A percentile compares a stretch with the other conserved stretches of the same genome.
phyloP scores from a whole-genome alignment of 2,888 invertebrate genomes.

The Busseola fusca region DNA sequence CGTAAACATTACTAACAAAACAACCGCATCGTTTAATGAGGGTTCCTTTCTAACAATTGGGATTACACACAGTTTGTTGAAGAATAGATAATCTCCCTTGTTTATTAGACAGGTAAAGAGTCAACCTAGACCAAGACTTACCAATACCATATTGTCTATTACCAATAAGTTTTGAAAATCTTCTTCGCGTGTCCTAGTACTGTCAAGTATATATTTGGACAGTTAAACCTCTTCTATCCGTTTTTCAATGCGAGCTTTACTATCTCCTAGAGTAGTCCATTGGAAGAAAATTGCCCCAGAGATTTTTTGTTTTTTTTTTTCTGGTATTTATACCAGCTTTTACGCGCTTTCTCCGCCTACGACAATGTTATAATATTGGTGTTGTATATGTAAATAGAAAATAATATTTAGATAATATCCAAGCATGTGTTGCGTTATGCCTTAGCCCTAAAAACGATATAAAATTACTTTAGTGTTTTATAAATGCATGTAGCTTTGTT shows the following conservation, averaged over 20 bases:
- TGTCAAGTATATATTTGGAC: too few species aligned
- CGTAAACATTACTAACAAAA: background rate
- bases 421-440: constrained; percentile 61
- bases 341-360: constrained; percentile 48
- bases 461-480: background rate
- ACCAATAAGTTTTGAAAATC: background rate
- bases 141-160: too few species aligned
- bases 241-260: background rate
- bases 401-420: constrained; percentile 15
- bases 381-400: constrained; percentile 39
- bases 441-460: constrained; percentile 34
- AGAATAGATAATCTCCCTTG: background rate
- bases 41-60: background rate
- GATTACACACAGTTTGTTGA: background rate
- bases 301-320: too few species aligned
- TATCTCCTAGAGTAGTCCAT: too few species aligned
- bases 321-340: constrained; percentile 12
- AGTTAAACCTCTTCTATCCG: background rate
- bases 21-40: background rate
- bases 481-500: constrained; percentile 40
- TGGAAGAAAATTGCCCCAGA: background rate
- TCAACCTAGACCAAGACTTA: background rate
- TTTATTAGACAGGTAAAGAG: background rate
- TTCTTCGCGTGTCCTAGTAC: background rate
- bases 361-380: constrained; percentile 58